Conservation (phyloP, 2,113 vertebrate genomes). For the Gallinago undulata region DNA sequence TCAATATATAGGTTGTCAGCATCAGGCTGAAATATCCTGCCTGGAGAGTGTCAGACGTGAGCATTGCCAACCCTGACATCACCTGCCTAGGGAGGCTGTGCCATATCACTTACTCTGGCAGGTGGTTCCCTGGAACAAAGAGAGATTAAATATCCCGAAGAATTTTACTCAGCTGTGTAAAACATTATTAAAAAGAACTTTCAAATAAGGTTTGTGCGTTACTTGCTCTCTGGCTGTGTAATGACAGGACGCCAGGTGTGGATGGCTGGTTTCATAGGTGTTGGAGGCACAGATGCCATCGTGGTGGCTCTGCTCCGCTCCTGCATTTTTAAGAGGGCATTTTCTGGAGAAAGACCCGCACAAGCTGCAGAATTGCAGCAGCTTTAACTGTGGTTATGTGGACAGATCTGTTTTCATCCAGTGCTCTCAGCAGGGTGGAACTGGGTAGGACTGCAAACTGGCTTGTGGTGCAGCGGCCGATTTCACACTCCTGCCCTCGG, state of each 20-base stretch:
- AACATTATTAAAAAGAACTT: background rate
- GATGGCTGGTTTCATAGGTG: background rate
- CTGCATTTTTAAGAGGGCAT: background rate
- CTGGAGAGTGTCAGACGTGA: background rate
- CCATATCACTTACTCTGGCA: background rate
- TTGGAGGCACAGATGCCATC: fast-evolving
- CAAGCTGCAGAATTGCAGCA: background rate
- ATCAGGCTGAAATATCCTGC: conserved; percentile 3
- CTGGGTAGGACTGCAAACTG: background rate
- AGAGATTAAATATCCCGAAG: background rate
- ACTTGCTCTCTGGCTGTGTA: background rate
- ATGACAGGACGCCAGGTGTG: background rate
- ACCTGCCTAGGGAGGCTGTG: background rate
- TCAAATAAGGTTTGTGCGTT: background rate
- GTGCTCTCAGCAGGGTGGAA: background rate
- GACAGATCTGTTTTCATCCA: background rate
- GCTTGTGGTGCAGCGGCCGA: fast-evolving
- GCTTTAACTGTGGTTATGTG: background rate
- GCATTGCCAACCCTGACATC: conserved; percentile 41
- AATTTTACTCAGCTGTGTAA: background rate
- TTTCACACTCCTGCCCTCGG: background rate
- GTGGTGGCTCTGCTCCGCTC: fast-evolving
- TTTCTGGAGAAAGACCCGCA: background rate
- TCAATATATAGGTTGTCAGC: background rate
- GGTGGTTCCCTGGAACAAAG: background rate